Evolutionary conservation across 2,113 vertebrate species (phyloP), one percentile per base, ranked within the genome.

Genomic region (Gorsachius goisagi): DNA sequence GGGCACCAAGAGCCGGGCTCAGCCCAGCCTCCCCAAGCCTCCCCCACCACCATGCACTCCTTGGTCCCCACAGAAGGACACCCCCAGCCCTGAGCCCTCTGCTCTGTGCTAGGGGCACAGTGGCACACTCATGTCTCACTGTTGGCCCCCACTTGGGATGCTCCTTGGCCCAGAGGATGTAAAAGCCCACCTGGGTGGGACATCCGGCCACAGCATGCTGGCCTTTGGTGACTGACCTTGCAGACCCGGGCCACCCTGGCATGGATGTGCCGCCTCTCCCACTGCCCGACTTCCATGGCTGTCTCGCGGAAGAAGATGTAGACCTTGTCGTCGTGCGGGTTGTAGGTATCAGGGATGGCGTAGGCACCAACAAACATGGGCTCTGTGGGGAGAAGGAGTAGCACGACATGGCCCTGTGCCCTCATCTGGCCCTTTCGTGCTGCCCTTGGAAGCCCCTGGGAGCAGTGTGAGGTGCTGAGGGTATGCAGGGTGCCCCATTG

Each of bases 281-380:
- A 98, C 94, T 98, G 98, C 17, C 97, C 98, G 2, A 98, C 97
- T 93, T 99, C 98, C 95, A 98, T 91, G 9, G 98, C 98, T 0
- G 91, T 97, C 97, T 99, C 99, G 5, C 97, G 98, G 95, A 99
- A 98, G 97, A 99, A 99, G 95, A 99, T 95, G 96, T 99, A 99
- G 44, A 99, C 96, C 91, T 99, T 99, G 92, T 99, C 99, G 15
- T 99, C 99, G 0, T 98, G 98, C 0, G 97, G 94, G 59, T 98
- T 99, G 97, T 98, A 98, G 18, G 99, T 99, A 71, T 99, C 99
- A 0, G 98, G 98, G 96, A 99, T 98, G 93, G 97, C 96, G 12
- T 98, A 98, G 84, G 98, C 98, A 1, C 97, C 91, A 6, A 99
- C 77, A 1, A 99, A 99, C 0, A 98, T 91, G 0, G 99, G 98